Evolutionary conservation across 92 coral and sea anemone species (phyloP).

Genomic region (Porites divaricata): DNA sequence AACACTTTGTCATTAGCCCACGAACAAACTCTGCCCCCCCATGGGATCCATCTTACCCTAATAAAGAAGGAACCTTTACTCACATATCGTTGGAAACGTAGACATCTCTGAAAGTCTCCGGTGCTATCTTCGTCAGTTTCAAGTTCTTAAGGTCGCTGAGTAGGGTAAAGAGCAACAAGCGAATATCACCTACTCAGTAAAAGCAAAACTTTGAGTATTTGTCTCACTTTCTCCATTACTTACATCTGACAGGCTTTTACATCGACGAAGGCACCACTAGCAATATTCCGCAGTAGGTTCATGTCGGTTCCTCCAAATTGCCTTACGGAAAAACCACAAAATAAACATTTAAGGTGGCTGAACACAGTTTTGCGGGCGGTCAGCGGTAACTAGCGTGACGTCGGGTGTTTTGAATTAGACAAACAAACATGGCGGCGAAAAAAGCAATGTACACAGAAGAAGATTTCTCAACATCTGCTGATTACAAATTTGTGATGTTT

Average conservation of each 20-base stretch:
- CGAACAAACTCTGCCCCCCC: too few relatives aligned
- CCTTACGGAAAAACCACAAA: slow-evolving; percentile 12
- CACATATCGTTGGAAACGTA: slow-evolving; percentile 52
- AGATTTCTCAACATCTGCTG: too few relatives aligned
- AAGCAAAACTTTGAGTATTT: background rate
- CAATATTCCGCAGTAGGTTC: slow-evolving; percentile 71
- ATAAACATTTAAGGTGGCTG: too few relatives aligned
- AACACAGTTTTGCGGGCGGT: too few relatives aligned
- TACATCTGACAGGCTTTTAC: slow-evolving; percentile 71
- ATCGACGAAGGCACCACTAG: slow-evolving; percentile 61
- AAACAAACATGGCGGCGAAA: too few relatives aligned
- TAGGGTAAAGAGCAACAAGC: background rate
- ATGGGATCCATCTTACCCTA: too few relatives aligned
- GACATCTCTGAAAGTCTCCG: slow-evolving; percentile 72
- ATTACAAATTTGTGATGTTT: too few relatives aligned
- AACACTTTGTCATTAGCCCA: too few relatives aligned
- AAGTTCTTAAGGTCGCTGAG: slow-evolving; percentile 58
- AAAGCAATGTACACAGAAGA: too few relatives aligned
- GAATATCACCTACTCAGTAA: background rate
- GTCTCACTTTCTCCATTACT: slow-evolving; percentile 7
- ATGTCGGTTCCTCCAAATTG: slow-evolving; percentile 37
- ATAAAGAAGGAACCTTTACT: background rate
- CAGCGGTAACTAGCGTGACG: too few relatives aligned
- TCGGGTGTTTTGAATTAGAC: too few relatives aligned
- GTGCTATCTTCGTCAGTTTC: slow-evolving; percentile 54